Evolutionary conservation across 2,888 invertebrate genomes (phyloP).

Genomic region (Arge pagana): DNA sequence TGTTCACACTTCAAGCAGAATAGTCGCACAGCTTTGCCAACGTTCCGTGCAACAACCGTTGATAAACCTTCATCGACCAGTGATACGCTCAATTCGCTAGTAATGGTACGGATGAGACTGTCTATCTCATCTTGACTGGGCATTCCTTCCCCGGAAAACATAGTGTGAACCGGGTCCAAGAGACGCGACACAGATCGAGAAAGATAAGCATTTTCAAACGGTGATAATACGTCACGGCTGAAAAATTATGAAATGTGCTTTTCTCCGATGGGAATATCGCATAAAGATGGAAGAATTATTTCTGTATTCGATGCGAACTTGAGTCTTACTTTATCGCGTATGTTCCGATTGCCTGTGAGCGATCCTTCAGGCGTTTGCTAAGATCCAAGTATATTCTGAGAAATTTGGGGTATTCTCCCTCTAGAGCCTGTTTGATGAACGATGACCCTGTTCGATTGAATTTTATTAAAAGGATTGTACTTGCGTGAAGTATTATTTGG

Average conservation of each 20-base stretch:
- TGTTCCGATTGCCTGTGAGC: constrained; percentile 48
- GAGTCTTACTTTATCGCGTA: constrained; percentile 64
- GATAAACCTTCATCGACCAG: constrained; percentile 82
- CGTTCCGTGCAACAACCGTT: constrained; percentile 78
- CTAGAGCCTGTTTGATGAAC: constrained; percentile 78
- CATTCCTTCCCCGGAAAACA: constrained; percentile 72
- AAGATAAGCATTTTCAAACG: constrained; percentile 84
- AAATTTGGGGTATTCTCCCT: constrained; percentile 86
- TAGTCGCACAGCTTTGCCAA: constrained; percentile 81
- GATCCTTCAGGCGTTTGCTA: constrained; percentile 68
- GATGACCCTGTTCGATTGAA: constrained; percentile 58
- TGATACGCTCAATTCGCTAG: constrained; percentile 82
- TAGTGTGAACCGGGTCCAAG: constrained; percentile 82
- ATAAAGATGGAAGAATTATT: background rate
- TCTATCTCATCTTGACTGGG: constrained; percentile 81
- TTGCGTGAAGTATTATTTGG: background rate
- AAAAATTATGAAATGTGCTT: constrained; percentile 28
- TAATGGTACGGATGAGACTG: constrained; percentile 69
- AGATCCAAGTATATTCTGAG: constrained; percentile 81
- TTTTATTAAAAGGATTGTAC: too few species aligned
- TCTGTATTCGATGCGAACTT: constrained; percentile 7
- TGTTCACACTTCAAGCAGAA: constrained; percentile 76
- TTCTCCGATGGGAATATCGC: background rate
- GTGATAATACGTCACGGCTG: constrained; percentile 65
- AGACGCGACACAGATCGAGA: constrained; percentile 82